Evolutionary conservation across 2,888 invertebrate genomes (phyloP), one percentile per base, ranked within the genome.

Genomic region (Melinopterus prodromus): DNA sequence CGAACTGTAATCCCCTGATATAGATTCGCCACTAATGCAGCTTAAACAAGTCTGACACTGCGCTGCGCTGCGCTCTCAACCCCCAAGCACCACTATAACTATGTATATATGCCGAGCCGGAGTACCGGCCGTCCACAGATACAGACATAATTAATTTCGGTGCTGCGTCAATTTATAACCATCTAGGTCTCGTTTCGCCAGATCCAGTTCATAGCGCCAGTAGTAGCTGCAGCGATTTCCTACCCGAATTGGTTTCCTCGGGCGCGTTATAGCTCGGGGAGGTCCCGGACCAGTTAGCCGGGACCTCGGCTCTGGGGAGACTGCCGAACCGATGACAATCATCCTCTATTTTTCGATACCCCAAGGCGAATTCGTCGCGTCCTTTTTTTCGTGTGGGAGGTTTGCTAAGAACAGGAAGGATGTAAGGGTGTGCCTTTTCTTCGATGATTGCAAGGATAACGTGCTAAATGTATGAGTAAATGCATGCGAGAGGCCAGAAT

Each of bases 111-210:
- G 53, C 53, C 53, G 53, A 53, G 53, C 9, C 53, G 53, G 12
- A 53, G 53, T 53, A 53, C 53, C 53, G 53, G 53, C 53, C 53
- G 53, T 53, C 53, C 53, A 12, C 53, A 53, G 35, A 77, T 71
- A 78, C 77, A 78, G 79, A 77, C 81, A 83, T 83, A 84, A 84
- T 84, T 84, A 84, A 84, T 84, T 84, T 83, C 83, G 81, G 83
- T 82, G 82, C 81, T 82, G 82, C 83, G 83, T 84, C 85, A 83
- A 85, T 85, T 85, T 84, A 83, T 84, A 84, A 83, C 83, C 82
- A 83, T 83, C 84, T 79, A 81, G 37, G 82, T 83, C 82, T 82
- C 81, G 83, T 84, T 83, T 84, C 82, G 81, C 83, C 5, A 12
- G 84, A 84, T 84, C 74, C 9, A 53, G 74, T 74, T 14, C 26